phyloP scores from a whole-genome alignment of 53 echinoderm and acorn worm species.

The Luidia sarsii region DNA sequence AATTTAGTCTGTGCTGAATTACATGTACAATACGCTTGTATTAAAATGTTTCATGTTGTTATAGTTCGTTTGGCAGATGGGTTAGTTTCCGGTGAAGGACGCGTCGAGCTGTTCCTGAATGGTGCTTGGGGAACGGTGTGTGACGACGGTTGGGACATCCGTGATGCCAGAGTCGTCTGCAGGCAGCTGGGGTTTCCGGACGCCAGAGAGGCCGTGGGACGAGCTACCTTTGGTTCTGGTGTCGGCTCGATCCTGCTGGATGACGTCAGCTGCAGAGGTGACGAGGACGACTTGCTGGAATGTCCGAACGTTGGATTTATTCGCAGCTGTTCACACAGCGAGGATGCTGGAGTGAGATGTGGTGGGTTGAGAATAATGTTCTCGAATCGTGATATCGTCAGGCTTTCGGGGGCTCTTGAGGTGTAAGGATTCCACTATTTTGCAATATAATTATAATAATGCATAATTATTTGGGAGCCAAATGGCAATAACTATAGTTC shows the following conservation, averaged over 20 bases:
- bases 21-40: not conserved
- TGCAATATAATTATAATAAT: not conserved
- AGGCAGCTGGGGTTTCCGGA: slow-evolving; percentile 16
- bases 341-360: slow-evolving; percentile 21
- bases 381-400: not conserved
- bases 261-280: slow-evolving; percentile 5
- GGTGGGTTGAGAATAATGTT: not conserved
- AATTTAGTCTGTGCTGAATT: not conserved
- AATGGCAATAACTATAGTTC: not conserved
- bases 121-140: slow-evolving; percentile 34
- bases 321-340: slow-evolving; percentile 4
- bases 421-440: not conserved
- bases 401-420: not conserved
- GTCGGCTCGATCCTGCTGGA: slow-evolving; percentile 3
- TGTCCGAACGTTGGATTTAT: slow-evolving; percentile 4
- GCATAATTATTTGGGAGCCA: not conserved
- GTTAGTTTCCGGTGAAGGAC: not conserved
- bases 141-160: slow-evolving; percentile 11
- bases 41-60: not conserved
- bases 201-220: not conserved
- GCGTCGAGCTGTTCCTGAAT: slow-evolving; percentile 8
- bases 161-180: slow-evolving; percentile 29
- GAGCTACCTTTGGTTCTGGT: not conserved
- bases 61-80: slow-evolving; percentile 15
- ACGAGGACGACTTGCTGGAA: not conserved